These are phyloP conservation scores for Autographa pulchrina DNA, from an alignment of 2,888 invertebrate genomes.

Conservation along the genomic window DNA sequence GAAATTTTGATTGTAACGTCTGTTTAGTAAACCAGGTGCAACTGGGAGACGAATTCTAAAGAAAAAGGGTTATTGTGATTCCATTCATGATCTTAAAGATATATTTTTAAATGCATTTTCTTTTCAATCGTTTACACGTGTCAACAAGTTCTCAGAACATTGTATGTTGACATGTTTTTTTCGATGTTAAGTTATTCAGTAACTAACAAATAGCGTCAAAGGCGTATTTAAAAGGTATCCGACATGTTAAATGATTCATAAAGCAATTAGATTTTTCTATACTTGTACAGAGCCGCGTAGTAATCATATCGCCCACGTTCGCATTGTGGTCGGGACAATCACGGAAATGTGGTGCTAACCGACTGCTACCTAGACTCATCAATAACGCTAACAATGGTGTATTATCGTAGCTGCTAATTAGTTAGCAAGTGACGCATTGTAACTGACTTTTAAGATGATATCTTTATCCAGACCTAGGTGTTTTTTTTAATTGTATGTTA, in stretches of 20 bases:
- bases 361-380: conserved; percentile 46
- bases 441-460: not conserved
- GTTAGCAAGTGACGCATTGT: conserved; percentile 30
- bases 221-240: conserved; percentile 30
- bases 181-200: not conserved
- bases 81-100: not conserved
- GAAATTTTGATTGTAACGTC: conserved; percentile 40
- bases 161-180: too few species aligned
- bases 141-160: not conserved
- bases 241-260: conserved; percentile 60
- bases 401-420: conserved; percentile 46
- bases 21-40: conserved; percentile 39
- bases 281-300: conserved; percentile 51
- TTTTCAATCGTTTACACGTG: not conserved
- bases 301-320: conserved; percentile 59
- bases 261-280: conserved; percentile 60
- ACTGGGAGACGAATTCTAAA: conserved; percentile 8
- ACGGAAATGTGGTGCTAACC: conserved; percentile 58
- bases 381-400: conserved; percentile 57
- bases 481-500: conserved; percentile 16
- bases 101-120: not conserved
- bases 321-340: conserved; percentile 56
- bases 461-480: conserved; percentile 7
- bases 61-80: not conserved
- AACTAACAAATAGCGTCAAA: not conserved